phyloP scores from a whole-genome alignment of 2,113 vertebrate species.

The Sebastes schlegelii region DNA sequence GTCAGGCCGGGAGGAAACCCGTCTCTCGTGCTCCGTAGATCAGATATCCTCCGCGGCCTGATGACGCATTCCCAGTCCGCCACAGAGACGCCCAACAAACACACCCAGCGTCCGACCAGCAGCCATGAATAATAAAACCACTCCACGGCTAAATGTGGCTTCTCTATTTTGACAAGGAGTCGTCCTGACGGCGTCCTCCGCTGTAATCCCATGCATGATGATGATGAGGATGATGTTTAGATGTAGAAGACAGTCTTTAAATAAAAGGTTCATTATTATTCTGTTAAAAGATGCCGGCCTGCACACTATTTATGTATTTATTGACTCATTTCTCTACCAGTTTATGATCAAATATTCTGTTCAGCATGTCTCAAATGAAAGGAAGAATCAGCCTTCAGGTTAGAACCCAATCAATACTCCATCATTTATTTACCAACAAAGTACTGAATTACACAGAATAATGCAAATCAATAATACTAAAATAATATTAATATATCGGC shows the following conservation, averaged over 20 bases:
- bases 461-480: too few species aligned
- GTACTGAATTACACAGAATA: too few species aligned
- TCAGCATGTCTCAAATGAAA: background rate
- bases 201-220: too few species aligned
- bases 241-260: background rate
- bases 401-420: too few species aligned
- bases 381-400: too few species aligned
- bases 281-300: background rate
- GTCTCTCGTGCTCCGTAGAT: background rate
- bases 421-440: too few species aligned
- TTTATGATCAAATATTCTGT: background rate
- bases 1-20: background rate
- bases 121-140: slow-evolving; percentile 36
- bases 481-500: too few species aligned
- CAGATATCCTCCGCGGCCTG: background rate
- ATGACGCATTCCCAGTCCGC: too few species aligned
- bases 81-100: too few species aligned
- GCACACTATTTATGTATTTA: background rate
- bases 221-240: background rate
- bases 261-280: background rate
- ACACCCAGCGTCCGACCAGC: background rate
- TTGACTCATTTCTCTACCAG: background rate
- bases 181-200: background rate
- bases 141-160: slow-evolving; percentile 9
- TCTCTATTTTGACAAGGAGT: slow-evolving; percentile 5